Evolutionary conservation across 2,888 invertebrate genomes (phyloP), one percentile per base, ranked within the genome.

Genomic region (Drosophila dives): DNA sequence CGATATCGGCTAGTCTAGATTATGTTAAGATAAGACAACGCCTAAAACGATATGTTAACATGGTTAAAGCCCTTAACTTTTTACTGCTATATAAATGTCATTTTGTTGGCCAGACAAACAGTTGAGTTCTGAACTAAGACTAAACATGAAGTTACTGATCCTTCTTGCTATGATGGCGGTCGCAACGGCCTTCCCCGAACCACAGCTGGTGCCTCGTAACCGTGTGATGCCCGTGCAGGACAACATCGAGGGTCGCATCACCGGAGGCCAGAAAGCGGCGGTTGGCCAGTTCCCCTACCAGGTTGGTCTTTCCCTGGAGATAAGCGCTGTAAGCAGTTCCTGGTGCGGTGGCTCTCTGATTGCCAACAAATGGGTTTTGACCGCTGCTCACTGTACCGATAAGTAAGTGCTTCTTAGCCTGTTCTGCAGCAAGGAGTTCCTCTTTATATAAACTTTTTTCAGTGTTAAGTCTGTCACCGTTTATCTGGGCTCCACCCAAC

Each of bases 291-390:
- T 87, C 72, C 88, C 89, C 61, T 90, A 88, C 65, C 88, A 89
- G 75, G 89, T 75, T 38, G 91, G 84, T 50, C 77, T 90, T 10
- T 73, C 77, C 49, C 65, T 88, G 1, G 50, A 51, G 17, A 0
- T 79, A 17, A 76, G 29, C 36, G 51, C 75, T n/a, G 6, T 66
- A 1, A 64, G 75, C 38, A 68, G 66, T 36, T 72, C 78, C 59
- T 89, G 80, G 83, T 90, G 90, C 70, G 89, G 90, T 34, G 87
- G 90, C 32, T 76, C 90, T 23, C 38, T 90, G 55, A 89, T 90
- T 33, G 49, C 75, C 15, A 50, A 2, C 40, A 3, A 29, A 0
- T 88, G 70, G 69, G 77, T 90, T 2, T 20, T 90, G 61, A n/a
- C n/a, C n/a, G n/a, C n/a, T n/a, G n/a, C n/a, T n/a, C n/a, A n/a